A percentile compares a stretch with the other conserved stretches of the same genome.
Conservation (phyloP, 2,888 invertebrate genomes). For the Pimpla rufipes region DNA sequence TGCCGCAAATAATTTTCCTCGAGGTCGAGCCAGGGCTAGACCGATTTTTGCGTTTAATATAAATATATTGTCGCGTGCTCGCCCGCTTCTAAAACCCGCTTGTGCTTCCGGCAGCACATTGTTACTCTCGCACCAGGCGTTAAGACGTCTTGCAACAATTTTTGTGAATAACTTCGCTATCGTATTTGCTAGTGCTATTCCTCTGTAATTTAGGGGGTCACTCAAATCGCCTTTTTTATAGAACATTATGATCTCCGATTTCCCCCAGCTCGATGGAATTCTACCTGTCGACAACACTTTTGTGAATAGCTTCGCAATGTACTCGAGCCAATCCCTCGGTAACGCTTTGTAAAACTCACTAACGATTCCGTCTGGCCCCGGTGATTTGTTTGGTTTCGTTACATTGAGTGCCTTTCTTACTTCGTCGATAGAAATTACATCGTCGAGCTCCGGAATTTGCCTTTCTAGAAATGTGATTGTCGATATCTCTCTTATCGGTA, state of each 20-base stretch:
- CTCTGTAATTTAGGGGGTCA: constrained; percentile 74
- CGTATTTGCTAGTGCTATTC: constrained; percentile 74
- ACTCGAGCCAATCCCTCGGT: not conserved
- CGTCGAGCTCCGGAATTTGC: no score
- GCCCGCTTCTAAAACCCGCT: constrained; percentile 60
- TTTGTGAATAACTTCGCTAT: constrained; percentile 74
- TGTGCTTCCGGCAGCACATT: constrained; percentile 65
- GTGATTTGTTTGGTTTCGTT: no score
- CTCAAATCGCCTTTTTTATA: constrained; percentile 73
- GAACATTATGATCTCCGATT: constrained; percentile 71
- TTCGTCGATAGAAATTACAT: no score
- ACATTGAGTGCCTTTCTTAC: constrained; percentile 10
- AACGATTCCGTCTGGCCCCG: not conserved
- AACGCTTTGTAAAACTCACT: not conserved
- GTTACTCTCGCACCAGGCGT: constrained; percentile 54
- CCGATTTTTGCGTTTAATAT: not conserved
- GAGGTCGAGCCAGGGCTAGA: not conserved
- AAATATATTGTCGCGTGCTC: constrained; percentile 64
- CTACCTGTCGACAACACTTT: constrained; percentile 34
- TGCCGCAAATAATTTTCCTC: constrained; percentile 18
- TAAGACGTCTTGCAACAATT: constrained; percentile 65
- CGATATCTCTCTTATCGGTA: no score
- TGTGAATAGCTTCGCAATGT: constrained; percentile 53
- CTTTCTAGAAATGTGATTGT: no score
- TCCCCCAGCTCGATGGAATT: constrained; percentile 62